These are phyloP conservation scores for Nansenia antarctica DNA, from an alignment of 2,113 vertebrate genomes.

Conservation along the genomic window DNA sequence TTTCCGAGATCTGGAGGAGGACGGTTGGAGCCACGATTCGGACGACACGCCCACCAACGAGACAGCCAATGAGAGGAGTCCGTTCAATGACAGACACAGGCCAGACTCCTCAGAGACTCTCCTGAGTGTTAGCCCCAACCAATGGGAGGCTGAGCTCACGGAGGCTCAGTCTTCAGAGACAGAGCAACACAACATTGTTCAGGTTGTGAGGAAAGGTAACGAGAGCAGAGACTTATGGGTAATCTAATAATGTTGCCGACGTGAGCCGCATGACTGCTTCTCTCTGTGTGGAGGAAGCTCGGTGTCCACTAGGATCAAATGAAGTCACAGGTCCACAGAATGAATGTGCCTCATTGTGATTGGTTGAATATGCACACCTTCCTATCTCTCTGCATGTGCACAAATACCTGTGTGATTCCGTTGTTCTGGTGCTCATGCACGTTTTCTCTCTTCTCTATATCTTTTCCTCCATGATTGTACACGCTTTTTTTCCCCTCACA, in stretches of 20 bases:
- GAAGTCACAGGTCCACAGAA: not conserved
- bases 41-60: slow-evolving; percentile 74
- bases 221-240: not conserved
- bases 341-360: not conserved
- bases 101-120: slow-evolving; percentile 47
- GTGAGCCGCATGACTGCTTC: not conserved
- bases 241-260: not conserved
- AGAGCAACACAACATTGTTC: slow-evolving; percentile 26
- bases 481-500: not conserved
- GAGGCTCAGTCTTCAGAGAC: slow-evolving; percentile 29
- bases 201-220: slow-evolving; percentile 75
- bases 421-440: slow-evolving; percentile 35
- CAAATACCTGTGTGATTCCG: slow-evolving; percentile 39
- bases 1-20: slow-evolving; percentile 63
- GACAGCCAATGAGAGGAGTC: slow-evolving; percentile 50
- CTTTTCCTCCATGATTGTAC: not conserved
- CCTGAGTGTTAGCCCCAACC: slow-evolving; percentile 31
- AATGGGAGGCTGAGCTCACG: slow-evolving; percentile 40
- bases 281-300: not conserved
- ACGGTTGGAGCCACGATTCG: slow-evolving; percentile 68
- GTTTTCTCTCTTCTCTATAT: slow-evolving; percentile 20
- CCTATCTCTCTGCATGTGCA: slow-evolving; percentile 58
- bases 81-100: slow-evolving; percentile 27
- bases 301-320: not conserved
- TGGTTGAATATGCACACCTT: not conserved